phyloP scores from a whole-genome alignment of 2,888 invertebrate species.

The Zaprionus obscuricornis region DNA sequence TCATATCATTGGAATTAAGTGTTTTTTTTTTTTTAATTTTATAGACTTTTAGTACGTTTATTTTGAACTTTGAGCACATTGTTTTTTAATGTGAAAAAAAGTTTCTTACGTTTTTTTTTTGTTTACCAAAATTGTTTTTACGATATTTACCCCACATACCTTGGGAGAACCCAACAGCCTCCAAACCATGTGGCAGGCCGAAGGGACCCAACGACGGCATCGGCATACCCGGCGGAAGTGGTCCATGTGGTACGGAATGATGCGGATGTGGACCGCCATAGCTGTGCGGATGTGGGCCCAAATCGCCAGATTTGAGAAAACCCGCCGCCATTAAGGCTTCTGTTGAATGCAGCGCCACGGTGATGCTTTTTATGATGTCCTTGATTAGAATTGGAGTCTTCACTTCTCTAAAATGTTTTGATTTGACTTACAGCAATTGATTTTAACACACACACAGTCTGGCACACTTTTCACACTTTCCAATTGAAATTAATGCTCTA shows the following conservation, averaged over 20 bases:
- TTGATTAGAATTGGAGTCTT: constrained; percentile 31
- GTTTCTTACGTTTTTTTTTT: too few species aligned
- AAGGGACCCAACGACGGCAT: constrained; percentile 84
- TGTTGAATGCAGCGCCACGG: constrained; percentile 84
- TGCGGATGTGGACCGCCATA: constrained; percentile 84
- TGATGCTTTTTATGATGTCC: constrained; percentile 72
- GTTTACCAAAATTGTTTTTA: constrained; percentile 71
- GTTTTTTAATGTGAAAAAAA: too few species aligned
- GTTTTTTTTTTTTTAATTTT: too few species aligned
- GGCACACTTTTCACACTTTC: too few species aligned
- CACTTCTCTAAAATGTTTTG: too few species aligned
- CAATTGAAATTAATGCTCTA: too few species aligned
- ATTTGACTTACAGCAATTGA: too few species aligned
- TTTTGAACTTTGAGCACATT: not conserved
- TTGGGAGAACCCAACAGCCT: constrained; percentile 84
- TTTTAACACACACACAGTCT: too few species aligned
- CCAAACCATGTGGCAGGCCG: constrained; percentile 84
- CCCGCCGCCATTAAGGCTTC: constrained; percentile 84
- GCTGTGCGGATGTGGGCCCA: constrained; percentile 83
- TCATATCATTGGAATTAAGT: too few species aligned
- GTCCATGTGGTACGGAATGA: constrained; percentile 83
- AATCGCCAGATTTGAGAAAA: constrained; percentile 83
- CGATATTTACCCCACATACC: constrained; percentile 85
- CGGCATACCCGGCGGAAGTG: constrained; percentile 84
- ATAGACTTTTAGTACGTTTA: constrained; percentile 68